Conservation (phyloP, 2,113 vertebrate genomes). For the Antechinus flavipes region DNA sequence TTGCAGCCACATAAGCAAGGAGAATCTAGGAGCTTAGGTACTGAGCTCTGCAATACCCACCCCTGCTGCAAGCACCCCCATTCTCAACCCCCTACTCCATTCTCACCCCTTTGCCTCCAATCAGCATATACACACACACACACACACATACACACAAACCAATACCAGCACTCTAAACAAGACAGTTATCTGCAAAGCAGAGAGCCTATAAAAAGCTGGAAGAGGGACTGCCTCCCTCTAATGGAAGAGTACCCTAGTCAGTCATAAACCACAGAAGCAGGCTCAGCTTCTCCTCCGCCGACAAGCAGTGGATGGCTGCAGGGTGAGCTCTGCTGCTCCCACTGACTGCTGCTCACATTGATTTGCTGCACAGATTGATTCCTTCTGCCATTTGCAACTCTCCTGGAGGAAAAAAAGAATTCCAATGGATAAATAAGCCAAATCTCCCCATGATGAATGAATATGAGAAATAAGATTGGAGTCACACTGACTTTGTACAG, state of each 20-base stretch:
- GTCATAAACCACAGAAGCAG: conserved; percentile 52
- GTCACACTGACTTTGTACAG: conserved; percentile 24
- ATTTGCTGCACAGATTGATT: conserved; percentile 67
- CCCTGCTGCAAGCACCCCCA: not conserved
- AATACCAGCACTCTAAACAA: conserved; percentile 25
- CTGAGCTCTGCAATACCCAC: not conserved
- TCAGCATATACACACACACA: not conserved
- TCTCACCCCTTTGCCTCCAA: not conserved
- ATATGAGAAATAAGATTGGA: conserved; percentile 45
- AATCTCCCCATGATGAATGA: conserved; percentile 49
- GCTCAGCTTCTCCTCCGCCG: conserved; percentile 28
- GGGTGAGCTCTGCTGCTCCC: conserved; percentile 37
- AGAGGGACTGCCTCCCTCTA: not conserved
- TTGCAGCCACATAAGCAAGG: not conserved
- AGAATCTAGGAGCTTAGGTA: not conserved
- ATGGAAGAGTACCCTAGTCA: conserved; percentile 1
- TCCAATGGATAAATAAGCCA: conserved; percentile 17
- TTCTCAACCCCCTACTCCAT: not conserved
- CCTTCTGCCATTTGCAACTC: conserved; percentile 65
- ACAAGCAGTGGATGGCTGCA: conserved; percentile 31
- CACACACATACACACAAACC: conserved; percentile 14
- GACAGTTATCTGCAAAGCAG: conserved; percentile 22
- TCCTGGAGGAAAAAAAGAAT: not conserved
- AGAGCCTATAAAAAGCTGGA: conserved; percentile 4
- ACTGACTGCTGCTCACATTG: conserved; percentile 48